Base-by-base conservation (phyloP, 2,797 vertebrate species). In the Centropyge bicolor region DNA sequence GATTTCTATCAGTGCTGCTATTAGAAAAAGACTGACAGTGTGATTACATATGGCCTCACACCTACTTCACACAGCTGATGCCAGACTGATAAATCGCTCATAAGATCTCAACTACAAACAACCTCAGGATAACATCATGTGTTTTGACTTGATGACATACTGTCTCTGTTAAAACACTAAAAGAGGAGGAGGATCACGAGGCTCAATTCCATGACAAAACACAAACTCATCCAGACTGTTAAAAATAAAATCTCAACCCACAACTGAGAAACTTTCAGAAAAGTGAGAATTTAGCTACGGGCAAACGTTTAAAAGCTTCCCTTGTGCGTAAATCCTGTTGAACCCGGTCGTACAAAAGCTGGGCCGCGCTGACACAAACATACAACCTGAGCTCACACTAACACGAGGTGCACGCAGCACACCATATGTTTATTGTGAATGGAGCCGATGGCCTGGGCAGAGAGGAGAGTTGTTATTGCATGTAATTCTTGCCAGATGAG, bases 401-500 rank as follows among this genome's bases (percentile, higher is more conserved):
- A 65, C 76, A 82, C 57, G 59, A 64, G 63, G 62, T 71, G 81
- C 74, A 81, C 85, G 81, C 72, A 80, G 72, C 11, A 20, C 63
- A 79, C 76, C 60, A 70, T 81, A 17, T 93, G 92, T 92, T 94
- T 94, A 92, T 91, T 93, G 80, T 90, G 88, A 88, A 73, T 82
- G 70, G 41, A 91, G 86, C 54, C 71, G 61, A 48, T 85, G 86
- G 87, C 65, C 86, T 66, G 22, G 57, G 78, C 76, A 80, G 77
- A 74, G 36, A 74, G 85, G 78, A 76, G 77, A 70, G 69, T 66
- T 91, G 89, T 92, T 93, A 81, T 91, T 93, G 62, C 78, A 75
- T 74, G 82, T 91, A 93, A 94, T 94, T 89, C 83, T 86, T 94
- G 88, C 84, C 90, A 93, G 88, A 93, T 95, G 94, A 91, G 70